These are phyloP conservation scores for Chlorodrepanis virens DNA, from an alignment of 2,113 vertebrate species.

Conservation along the genomic window DNA sequence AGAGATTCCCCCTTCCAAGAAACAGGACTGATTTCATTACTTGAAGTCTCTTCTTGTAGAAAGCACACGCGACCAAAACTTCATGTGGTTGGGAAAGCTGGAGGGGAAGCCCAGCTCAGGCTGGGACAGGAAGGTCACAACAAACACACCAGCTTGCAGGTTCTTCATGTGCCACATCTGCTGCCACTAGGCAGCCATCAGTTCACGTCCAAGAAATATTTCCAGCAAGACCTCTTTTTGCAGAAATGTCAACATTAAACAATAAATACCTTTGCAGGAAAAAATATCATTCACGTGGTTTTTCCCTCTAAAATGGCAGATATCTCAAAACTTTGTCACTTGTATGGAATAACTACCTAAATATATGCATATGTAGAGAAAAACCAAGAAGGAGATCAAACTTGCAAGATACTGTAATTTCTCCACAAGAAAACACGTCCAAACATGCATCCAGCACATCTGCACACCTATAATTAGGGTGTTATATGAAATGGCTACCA, in stretches of 20 bases:
- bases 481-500: background rate
- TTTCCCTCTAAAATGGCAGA: background rate
- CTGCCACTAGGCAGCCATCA: background rate
- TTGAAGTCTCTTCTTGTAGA: background rate
- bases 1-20: background rate
- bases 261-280: background rate
- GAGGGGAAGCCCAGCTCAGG: background rate
- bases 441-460: background rate
- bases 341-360: background rate
- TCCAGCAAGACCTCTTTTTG: background rate
- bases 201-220: background rate
- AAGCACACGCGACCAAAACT: accelerated
- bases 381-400: background rate
- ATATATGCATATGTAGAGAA: background rate
- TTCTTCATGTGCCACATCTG: background rate
- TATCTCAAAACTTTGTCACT: background rate
- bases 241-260: background rate
- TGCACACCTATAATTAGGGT: background rate
- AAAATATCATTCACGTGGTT: background rate
- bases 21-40: background rate
- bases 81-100: background rate
- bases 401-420: background rate
- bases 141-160: background rate
- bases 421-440: background rate
- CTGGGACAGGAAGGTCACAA: background rate